Base-by-base conservation (phyloP, 2,888 invertebrate genomes). In the Campopleginae sp. region DNA sequence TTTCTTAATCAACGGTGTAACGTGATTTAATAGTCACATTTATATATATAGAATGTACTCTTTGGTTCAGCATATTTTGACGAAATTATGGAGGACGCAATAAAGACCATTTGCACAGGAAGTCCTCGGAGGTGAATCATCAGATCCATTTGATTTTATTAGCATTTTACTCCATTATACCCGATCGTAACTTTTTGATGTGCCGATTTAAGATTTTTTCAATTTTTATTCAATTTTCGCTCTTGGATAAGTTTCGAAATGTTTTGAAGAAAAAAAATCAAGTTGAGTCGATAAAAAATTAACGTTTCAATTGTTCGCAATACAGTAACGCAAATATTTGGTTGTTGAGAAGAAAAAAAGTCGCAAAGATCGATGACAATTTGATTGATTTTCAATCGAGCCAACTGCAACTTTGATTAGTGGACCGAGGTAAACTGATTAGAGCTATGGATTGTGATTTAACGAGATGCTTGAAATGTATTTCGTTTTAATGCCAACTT, bases 61-160 rank as follows among this genome's bases (percentile, higher is more conserved):
- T 85, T 82, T 76, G 82, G 79, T 85, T 82, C 80, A 72, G 76
- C 70, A 77, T 51, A 66, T 27, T 84, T 71, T 66, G 63, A 66
- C 23, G 44, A 42, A 61, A 48, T 27, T 31, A 42, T 66, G 63
- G 44, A 58, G 71, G 70, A 38, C 27, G 72, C 51, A 68, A 78
- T 68, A 65, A 81, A 81, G 71, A 61, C 44, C 44, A 61, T 54
- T 61, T 75, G 76, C 72, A 80, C 79, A 85, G 75, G 54, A 63
- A 61, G 77, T 74, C 31, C 31, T 19, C 27, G n/a, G 19, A 63
- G 61, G 19, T 23, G 23, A 51, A 51, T 54, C 42, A 23, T 51
- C 6, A 46, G 31, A 66, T 66, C 23, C 44, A 7, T 65, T 66
- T 48, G 61, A 79, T 71, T 78, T 78, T 33, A 19, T 46, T 81